These are phyloP conservation scores for Brotula barbata DNA, from an alignment of 2,797 vertebrate genomes.

Conservation along the genomic window DNA sequence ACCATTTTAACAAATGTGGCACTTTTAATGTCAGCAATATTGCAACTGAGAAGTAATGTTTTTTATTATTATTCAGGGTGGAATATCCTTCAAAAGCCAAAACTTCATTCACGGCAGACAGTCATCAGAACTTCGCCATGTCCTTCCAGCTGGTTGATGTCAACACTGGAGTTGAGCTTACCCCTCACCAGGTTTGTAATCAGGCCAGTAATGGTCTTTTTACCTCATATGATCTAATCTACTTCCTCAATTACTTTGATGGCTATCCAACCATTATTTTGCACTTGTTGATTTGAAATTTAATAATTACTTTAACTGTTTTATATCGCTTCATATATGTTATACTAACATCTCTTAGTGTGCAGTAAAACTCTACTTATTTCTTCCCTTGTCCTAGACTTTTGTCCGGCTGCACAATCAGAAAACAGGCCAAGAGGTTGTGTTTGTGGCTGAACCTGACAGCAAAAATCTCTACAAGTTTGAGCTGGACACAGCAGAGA, in stretches of 20 bases:
- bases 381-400: slow-evolving; percentile 77
- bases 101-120: slow-evolving; percentile 89
- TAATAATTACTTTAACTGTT: too few relatives aligned
- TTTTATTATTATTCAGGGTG: slow-evolving; percentile 78
- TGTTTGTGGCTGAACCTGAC: slow-evolving; percentile 97
- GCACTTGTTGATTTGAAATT: too few relatives aligned
- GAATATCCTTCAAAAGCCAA: slow-evolving; percentile 92
- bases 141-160: slow-evolving; percentile 93
- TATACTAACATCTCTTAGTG: neutral
- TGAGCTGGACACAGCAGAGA: slow-evolving; percentile 93
- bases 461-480: slow-evolving; percentile 96
- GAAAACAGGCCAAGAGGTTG: slow-evolving; percentile 96
- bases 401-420: slow-evolving; percentile 96
- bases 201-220: neutral
- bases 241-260: neutral
- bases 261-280: neutral
- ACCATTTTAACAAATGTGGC: neutral
- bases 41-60: neutral
- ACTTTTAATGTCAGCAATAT: neutral
- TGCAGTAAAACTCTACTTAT: neutral
- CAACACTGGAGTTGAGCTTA: slow-evolving; percentile 92
- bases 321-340: neutral
- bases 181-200: slow-evolving; percentile 90
- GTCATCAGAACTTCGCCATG: slow-evolving; percentile 97
- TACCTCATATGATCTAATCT: neutral